Evolutionary conservation across 2,888 invertebrate genomes (phyloP).

Genomic region (Leptinotarsa rubiginosa): DNA sequence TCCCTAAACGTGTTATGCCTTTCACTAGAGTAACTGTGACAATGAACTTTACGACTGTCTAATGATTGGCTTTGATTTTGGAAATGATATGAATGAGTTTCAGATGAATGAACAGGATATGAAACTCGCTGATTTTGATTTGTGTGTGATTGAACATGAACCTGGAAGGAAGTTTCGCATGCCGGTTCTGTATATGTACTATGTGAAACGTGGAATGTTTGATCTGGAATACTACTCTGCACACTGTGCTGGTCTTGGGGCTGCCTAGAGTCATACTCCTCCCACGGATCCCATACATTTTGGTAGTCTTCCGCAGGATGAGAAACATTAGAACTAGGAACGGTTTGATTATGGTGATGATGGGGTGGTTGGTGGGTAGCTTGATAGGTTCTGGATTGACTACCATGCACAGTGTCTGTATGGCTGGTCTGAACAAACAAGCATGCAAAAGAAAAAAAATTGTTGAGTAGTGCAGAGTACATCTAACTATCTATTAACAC

Average conservation of each 20-base stretch:
- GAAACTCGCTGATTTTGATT: neutral
- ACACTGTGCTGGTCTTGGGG: conserved; percentile 27
- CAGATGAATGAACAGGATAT: neutral
- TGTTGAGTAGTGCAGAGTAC: conserved; percentile 56
- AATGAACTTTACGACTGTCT: neutral
- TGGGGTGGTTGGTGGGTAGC: conserved; percentile 30
- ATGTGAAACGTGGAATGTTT: conserved; percentile 22
- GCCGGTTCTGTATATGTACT: neutral
- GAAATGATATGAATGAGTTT: neutral
- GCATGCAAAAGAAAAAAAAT: conserved; percentile 64
- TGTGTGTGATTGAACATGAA: neutral
- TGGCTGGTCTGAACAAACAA: conserved; percentile 55
- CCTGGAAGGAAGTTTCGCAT: neutral
- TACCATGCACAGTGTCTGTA: conserved; percentile 47
- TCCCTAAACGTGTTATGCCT: neutral
- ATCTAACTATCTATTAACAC: conserved; percentile 44
- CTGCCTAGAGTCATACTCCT: conserved; percentile 69
- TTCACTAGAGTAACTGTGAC: neutral
- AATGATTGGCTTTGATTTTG: conserved; percentile 7
- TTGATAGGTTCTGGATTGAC: conserved; percentile 43
- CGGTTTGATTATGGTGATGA: conserved; percentile 28
- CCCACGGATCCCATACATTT: conserved; percentile 80
- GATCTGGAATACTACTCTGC: conserved; percentile 18
- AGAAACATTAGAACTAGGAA: conserved; percentile 37
- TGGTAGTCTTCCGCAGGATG: conserved; percentile 54